Percentiles rank a stretch among this genome's conserved stretches.
Conservation (phyloP, 2,113 vertebrate species). For the Boulengeromyrus knoepffleri region DNA sequence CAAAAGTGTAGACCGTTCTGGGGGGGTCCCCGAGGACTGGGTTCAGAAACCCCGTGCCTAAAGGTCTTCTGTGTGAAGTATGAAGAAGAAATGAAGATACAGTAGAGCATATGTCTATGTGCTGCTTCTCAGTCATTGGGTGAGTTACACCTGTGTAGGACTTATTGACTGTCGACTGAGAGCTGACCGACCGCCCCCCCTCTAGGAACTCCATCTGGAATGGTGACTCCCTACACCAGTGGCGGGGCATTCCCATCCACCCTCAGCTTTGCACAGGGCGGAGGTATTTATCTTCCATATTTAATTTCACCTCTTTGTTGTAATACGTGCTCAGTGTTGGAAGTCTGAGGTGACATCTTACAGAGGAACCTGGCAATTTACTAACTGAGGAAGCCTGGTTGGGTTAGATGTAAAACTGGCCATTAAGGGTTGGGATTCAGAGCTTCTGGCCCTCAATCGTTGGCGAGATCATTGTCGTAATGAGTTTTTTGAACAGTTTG, state of each 20-base stretch:
- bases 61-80: background rate
- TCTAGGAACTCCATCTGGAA: slow-evolving; percentile 63
- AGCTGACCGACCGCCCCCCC: background rate
- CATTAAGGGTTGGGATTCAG: background rate
- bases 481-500: background rate
- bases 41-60: background rate
- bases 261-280: slow-evolving; percentile 58
- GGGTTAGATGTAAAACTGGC: background rate
- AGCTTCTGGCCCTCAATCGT: background rate
- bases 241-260: slow-evolving; percentile 64
- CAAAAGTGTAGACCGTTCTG: background rate
- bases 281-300: slow-evolving; percentile 50
- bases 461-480: background rate
- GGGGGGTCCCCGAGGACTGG: background rate
- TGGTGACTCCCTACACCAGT: slow-evolving; percentile 61
- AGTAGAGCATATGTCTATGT: background rate
- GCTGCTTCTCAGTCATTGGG: background rate
- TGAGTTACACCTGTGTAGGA: background rate
- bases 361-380: background rate
- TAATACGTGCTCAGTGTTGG: slow-evolving; percentile 6
- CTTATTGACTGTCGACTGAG: background rate
- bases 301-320: slow-evolving; percentile 2
- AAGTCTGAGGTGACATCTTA: background rate
- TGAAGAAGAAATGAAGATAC: background rate
- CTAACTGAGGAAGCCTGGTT: background rate